Evolutionary conservation across 2,797 vertebrate genomes (phyloP), one percentile per base, ranked within the genome.

Genomic region (Cryptoprocta ferox): DNA sequence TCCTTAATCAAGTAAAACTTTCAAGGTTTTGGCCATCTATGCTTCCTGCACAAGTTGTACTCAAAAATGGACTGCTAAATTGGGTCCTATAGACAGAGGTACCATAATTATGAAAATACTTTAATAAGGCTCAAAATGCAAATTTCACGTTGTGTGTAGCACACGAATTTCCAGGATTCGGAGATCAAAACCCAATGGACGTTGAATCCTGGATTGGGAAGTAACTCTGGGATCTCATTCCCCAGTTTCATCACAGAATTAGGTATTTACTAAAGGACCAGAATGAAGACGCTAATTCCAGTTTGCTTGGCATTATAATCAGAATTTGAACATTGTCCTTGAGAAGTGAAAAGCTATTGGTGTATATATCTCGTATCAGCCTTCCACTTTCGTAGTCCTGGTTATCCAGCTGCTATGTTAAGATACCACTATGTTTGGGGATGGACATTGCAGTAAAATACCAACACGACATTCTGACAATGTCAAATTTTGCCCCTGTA

Each of bases 351-450:
- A 93, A 98, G 89, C 75, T 96, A 50, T 94, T 98, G 86, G 75
- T 94, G 32, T 96, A 32, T 91, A 63, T 91, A 89, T 97, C 42
- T 97, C 6, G 42, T 89, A 53, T 92, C 56, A 97, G 97, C 98
- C 98, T 98, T 97, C 97, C 96, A 97, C 97, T 98, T 97, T 97
- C 96, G 83, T 97, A 97, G 97, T 97, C 93, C 98, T 92, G 97
- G 95, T 97, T 97, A 98, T 96, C 92, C 65, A 98, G 96, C 98
- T 97, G 97, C 97, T 97, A 42, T 96, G 94, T 97, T 89, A 96
- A 97, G 97, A 2, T 39, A 95, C 78, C 85, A 35, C 93, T 92
- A 75, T 0, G 2, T 94, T 97, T 93, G 4, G 92, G 95, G 89
- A 96, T 56, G 89, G 95, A 98, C 94, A 96, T 93, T 96, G 97